Evolutionary conservation across 2,113 vertebrate species (phyloP), one percentile per base, ranked within the genome.

Genomic region (Rutilus rutilus): DNA sequence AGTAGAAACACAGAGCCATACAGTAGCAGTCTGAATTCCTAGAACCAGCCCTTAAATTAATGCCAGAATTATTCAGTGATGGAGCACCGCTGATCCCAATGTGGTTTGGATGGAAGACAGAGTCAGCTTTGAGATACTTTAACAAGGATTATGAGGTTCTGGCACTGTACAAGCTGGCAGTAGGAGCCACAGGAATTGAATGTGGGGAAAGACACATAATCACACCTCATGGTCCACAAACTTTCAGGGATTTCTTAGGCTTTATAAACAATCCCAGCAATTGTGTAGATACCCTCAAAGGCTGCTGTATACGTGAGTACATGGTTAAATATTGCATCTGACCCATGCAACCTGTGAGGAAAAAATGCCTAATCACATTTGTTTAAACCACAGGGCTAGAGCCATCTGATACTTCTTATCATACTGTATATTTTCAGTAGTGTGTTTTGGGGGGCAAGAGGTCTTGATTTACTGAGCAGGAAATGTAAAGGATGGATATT

Each of bases 101-200:
- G 54, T 60, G 77, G 23, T 73, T 82, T 64, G 75, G 82, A 71
- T 50, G 39, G 83, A 83, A 73, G 69, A 86, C 71, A 82, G 25
- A 77, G 69, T 62, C 76, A 84, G 81, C 82, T 85, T 75, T 81
- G 50, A 78, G 78, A 57, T 59, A 30, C 39, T 82, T 54, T 78
- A 65, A 84, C 62, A 33, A 73, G 82, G 80, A 83, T 87, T 71
- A 86, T 50, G 50, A 69, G 54, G 62, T 60, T 88, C 69, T 60
- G 71, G 27, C 71, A 47, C 27, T 42, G 74, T 27, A 52, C n/a
- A 75, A 42, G 36, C 76, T 33, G 39, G 75, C 25, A 50, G 59
- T 59, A 50, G 82, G 73, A 81, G 62, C 45, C 45, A 47, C 65
- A 83, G 52, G 47, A 64, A 85, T 50, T 50, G 78, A 83, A n/a